Conservation (phyloP, 2,113 vertebrate genomes). For the Callipepla californica region DNA sequence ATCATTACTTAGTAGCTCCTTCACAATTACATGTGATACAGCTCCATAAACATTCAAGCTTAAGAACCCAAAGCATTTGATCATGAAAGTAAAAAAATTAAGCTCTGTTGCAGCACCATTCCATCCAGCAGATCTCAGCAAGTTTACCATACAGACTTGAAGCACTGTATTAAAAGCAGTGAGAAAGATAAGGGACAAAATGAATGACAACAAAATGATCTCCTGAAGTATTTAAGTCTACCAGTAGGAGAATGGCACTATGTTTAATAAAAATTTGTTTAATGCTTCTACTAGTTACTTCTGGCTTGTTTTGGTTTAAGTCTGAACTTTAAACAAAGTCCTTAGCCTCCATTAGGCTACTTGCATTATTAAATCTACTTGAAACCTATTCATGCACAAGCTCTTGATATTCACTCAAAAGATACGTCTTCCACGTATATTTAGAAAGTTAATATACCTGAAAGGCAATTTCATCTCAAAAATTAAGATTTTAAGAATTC, state of each 20-base stretch:
- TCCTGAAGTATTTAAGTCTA: background rate
- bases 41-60: background rate
- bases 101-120: background rate
- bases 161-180: background rate
- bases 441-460: slow-evolving; percentile 31
- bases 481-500: slow-evolving; percentile 43
- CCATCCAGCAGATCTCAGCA: background rate
- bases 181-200: background rate
- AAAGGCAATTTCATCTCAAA: slow-evolving; percentile 37
- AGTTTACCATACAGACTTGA: background rate
- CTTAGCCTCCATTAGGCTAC: background rate
- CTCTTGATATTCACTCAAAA: slow-evolving; percentile 67
- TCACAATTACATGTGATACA: background rate
- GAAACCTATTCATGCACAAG: slow-evolving; percentile 84
- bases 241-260: background rate
- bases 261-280: background rate
- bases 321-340: background rate
- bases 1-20: background rate
- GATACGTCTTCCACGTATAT: slow-evolving; percentile 1
- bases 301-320: background rate
- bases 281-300: background rate
- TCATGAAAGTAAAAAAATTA: background rate
- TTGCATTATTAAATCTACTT: background rate
- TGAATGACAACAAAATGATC: background rate
- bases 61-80: background rate